Base-by-base conservation (phyloP, 2,797 vertebrate species). In the Phoebastria nigripes region DNA sequence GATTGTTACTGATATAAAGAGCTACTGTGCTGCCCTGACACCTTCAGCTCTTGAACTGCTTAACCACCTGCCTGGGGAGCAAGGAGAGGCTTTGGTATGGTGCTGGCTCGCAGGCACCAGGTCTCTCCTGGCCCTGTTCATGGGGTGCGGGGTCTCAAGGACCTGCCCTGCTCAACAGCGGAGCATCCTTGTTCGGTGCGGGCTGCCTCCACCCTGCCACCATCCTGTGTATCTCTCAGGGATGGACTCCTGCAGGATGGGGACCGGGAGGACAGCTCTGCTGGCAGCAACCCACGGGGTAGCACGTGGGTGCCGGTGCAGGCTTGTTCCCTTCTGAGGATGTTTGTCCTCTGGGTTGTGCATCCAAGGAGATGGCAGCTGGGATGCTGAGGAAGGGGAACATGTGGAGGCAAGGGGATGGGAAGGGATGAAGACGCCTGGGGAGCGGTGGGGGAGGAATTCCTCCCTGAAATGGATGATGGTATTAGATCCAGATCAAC, bases 401-500 rank as follows among this genome's bases (percentile, higher is more conserved):
- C 35, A 9, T 2, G 22, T 14, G 37, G 58, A 89, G 29, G 55
- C 74, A 89, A 86, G 52, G 55, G 0, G 4, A 66, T 54, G 89
- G 59, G 83, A 72, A 72, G 52, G 82, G 76, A 86, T 80, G 82
- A 85, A 85, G 85, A 63, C 0, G 26, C 54, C 69, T 39, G 69
- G 44, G 59, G 71, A 82, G 54, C 0, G 1, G 51, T 12, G 55
- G 39, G 79, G 84, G 77, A 95, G 79, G 93, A 90, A 87, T 84
- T 90, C 70, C 81, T 90, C 26, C 28, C n/a, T 69, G 62, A 51
- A 17, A n/a, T 54, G 81, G 72, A 93, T 82, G 83, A 65, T n/a
- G 52, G 82, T 73, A 91, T 96, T 94, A 93, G 86, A 85, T 81
- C 65, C 90, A 90, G 90, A 87, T 94, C 95, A 89, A 70, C 24